These are phyloP conservation scores for Protobothrops mucrosquamatus DNA, from an alignment of 2,113 vertebrate genomes.

Conservation along the genomic window DNA sequence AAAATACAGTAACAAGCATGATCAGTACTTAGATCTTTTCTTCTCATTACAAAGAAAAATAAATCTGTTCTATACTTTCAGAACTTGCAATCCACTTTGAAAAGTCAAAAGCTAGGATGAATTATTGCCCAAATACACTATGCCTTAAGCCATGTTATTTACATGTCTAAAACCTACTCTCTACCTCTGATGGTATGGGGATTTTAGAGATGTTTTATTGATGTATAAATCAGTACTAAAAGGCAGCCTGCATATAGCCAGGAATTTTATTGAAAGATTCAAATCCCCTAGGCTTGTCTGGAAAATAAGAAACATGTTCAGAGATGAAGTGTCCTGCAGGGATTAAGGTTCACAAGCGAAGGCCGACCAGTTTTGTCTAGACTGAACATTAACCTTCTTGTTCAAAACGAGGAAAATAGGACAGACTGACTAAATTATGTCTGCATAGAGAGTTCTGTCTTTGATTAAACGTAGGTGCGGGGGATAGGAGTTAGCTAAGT, in stretches of 20 bases:
- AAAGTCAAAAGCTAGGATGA: slow-evolving; percentile 20
- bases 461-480: slow-evolving; percentile 33
- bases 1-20: neutral
- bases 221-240: slow-evolving; percentile 57
- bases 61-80: neutral
- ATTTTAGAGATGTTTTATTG: neutral
- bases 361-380: slow-evolving; percentile 39
- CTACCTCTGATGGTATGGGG: slow-evolving; percentile 1
- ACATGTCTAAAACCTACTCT: slow-evolving; percentile 56
- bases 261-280: slow-evolving; percentile 52
- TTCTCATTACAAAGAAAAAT: slow-evolving; percentile 1
- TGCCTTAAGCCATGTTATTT: slow-evolving; percentile 25
- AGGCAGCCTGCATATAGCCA: slow-evolving; percentile 54
- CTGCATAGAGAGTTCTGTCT: slow-evolving; percentile 36
- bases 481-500: slow-evolving; percentile 17
- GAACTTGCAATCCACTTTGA: neutral
- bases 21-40: neutral
- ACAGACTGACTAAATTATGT: slow-evolving; percentile 25
- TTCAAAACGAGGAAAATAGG: slow-evolving; percentile 45
- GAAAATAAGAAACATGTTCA: slow-evolving; percentile 61
- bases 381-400: slow-evolving; percentile 57
- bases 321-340: slow-evolving; percentile 30
- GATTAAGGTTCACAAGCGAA: slow-evolving; percentile 34
- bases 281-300: slow-evolving; percentile 56
- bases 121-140: slow-evolving; percentile 28